These are phyloP conservation scores for Anarrhichthys ocellatus DNA, from an alignment of 2,113 vertebrate species.

Conservation along the genomic window DNA sequence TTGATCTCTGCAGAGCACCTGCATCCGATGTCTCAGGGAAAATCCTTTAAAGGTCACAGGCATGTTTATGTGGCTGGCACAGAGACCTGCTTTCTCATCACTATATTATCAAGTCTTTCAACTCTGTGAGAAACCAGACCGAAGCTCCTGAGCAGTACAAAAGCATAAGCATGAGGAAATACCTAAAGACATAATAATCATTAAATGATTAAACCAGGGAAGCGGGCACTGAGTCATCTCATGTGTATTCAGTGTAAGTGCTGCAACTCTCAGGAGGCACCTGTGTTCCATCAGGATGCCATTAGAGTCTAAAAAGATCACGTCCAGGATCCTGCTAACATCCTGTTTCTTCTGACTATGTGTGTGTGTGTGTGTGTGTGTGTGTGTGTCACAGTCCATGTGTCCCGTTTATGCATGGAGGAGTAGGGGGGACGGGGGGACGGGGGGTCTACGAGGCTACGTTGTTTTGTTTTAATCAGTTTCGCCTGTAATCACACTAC, in stretches of 20 bases:
- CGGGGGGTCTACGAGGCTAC: constrained; percentile 19
- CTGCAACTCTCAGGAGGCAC: constrained; percentile 73
- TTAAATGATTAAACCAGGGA: constrained; percentile 76
- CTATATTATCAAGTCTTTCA: constrained; percentile 75
- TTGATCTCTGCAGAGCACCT: constrained; percentile 82
- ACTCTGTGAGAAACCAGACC: constrained; percentile 48
- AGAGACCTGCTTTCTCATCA: constrained; percentile 74
- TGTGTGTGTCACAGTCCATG: constrained; percentile 46
- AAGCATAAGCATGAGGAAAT: constrained; percentile 69
- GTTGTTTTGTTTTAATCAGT: constrained; percentile 82
- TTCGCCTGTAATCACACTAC: constrained; percentile 78
- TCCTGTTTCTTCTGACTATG: constrained; percentile 69
- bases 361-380: constrained; percentile 43
- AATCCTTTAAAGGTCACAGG: constrained; percentile 81
- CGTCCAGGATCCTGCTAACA: constrained; percentile 66
- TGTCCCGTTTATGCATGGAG: constrained; percentile 53
- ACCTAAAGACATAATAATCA: constrained; percentile 78
- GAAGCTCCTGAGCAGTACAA: constrained; percentile 43
- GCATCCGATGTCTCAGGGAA: constrained; percentile 78
- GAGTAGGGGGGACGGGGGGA: constrained; percentile 5
- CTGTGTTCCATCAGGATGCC: constrained; percentile 77
- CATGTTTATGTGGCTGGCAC: constrained; percentile 74
- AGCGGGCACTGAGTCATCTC: constrained; percentile 72
- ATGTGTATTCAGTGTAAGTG: constrained; percentile 58
- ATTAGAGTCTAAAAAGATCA: constrained; percentile 76